Evolutionary conservation across 2,797 vertebrate species (phyloP).

Genomic region (Amphiprion clarkii): DNA sequence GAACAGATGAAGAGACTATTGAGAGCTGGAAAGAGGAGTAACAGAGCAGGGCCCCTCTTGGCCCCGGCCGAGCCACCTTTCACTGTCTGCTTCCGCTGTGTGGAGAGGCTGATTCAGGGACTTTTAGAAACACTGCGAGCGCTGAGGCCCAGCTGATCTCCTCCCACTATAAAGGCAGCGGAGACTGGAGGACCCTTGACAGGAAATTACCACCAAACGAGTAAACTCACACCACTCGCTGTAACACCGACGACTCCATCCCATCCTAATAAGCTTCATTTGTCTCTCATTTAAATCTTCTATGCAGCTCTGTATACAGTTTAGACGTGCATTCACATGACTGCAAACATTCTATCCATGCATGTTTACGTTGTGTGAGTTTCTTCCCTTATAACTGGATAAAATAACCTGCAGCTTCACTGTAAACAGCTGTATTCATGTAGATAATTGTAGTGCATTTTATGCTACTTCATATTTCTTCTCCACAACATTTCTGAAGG

Average conservation of each 20-base stretch:
- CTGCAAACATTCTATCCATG: neutral
- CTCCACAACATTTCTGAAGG: neutral
- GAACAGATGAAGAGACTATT: conserved; percentile 87
- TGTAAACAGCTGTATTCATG: neutral
- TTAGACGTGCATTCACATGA: neutral
- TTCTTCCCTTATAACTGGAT: neutral
- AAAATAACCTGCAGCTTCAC: neutral
- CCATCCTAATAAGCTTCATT: conserved; percentile 7
- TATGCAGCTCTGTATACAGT: neutral
- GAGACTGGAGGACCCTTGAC: conserved; percentile 88
- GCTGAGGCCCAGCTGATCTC: conserved; percentile 87
- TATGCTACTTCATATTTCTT: neutral
- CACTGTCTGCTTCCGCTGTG: conserved; percentile 89
- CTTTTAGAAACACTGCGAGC: conserved; percentile 85
- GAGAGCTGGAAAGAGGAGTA: conserved; percentile 83
- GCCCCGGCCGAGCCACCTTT: conserved; percentile 88
- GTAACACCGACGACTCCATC: conserved; percentile 27
- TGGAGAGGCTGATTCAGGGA: conserved; percentile 83
- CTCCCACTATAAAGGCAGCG: conserved; percentile 86
- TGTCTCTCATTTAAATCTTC: conserved; percentile 26
- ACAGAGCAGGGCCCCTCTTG: conserved; percentile 84
- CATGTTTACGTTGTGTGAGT: neutral
- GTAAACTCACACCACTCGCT: conserved; percentile 80
- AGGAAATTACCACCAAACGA: conserved; percentile 92
- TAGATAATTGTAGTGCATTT: neutral